Conservation (phyloP, 2,888 invertebrate genomes). For the Omphaloscelis lunosa region DNA sequence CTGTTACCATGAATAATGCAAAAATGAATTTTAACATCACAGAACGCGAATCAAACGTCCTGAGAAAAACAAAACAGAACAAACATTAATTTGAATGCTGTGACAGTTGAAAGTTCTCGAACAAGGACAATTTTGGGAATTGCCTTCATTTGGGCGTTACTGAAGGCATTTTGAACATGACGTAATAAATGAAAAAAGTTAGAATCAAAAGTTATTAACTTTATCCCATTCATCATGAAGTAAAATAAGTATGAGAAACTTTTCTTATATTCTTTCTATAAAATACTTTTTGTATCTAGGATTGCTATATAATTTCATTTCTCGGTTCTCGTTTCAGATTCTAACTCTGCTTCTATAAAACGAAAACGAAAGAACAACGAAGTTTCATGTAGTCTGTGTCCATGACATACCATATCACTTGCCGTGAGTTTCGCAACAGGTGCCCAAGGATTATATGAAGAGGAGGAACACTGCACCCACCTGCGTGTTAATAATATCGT, state of each 20-base stretch:
- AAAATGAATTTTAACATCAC: constrained; percentile 79
- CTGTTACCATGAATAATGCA: constrained; percentile 71
- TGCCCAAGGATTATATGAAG: constrained; percentile 43
- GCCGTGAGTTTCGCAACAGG: constrained; percentile 51
- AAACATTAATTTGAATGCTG: constrained; percentile 89
- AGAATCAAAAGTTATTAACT: constrained; percentile 89
- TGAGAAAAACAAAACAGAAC: constrained; percentile 88
- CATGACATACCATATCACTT: constrained; percentile 38
- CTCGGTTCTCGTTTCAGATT: constrained; percentile 33
- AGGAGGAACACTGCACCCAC: constrained; percentile 29
- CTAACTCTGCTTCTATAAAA: constrained; percentile 30
- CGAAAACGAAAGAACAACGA: constrained; percentile 21
- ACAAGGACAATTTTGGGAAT: constrained; percentile 88
- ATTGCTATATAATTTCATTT: constrained; percentile 58
- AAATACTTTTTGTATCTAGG: constrained; percentile 68
- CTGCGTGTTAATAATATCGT: constrained; percentile 35
- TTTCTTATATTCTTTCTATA: constrained; percentile 74
- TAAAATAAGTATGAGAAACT: constrained; percentile 79
- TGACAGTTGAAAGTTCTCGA: constrained; percentile 88
- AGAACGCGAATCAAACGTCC: constrained; percentile 83
- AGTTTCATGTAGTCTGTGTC: constrained; percentile 24
- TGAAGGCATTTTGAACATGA: constrained; percentile 88
- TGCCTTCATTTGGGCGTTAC: constrained; percentile 87
- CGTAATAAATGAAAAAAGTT: constrained; percentile 90
- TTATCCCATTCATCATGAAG: constrained; percentile 90